Base-by-base conservation (phyloP, 64 coral and sea anemone genomes). In the Porites lutea region DNA sequence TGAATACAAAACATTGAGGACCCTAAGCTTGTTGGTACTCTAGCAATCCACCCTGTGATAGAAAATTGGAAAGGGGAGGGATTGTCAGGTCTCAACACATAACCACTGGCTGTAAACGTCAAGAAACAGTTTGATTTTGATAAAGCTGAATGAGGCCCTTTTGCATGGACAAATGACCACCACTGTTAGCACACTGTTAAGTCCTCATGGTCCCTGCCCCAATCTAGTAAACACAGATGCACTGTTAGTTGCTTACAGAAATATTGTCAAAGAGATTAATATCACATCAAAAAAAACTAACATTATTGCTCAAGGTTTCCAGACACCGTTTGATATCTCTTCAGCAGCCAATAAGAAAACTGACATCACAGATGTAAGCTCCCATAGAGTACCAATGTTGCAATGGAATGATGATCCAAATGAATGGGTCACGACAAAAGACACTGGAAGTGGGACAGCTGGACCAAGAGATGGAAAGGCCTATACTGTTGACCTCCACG, bases 51-150 rank as follows among this genome's bases (percentile, higher is more conserved):
- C 3, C 87, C 79, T 85, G 73, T 48, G 63, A 63, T 82, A 77
- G 51, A 58, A 22, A 90, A 90, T 21, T 94, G 93, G 93, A 94
- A 90, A 72, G 87, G 87, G 64, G 93, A 94, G 68, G 87, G 87
- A 20, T 61, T 90, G 23, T 65, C 88, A 21, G 62, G 52, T 82
- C 22, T 91, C 59, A 19, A 6, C 20, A 80, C 13, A 46, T 37
- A 79, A 52, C 48, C 27, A 47, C 14, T 90, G 61, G 75, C 77
- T 79, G 77, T 90, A 68, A 79, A 75, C 48, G 88, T 37, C 82
- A 54, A 65, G 78, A 12, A 91, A 79, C 13, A 84, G 6, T 53
- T 0, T 91, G 49, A 59, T 61, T 67, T 23, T 91, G n/a, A 27
- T 91, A 15, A 59, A 16, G 47, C 6, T 91, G 9, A 69, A 91